Evolutionary conservation across 2,113 vertebrate genomes (phyloP).

Genomic region (Perca fluviatilis): DNA sequence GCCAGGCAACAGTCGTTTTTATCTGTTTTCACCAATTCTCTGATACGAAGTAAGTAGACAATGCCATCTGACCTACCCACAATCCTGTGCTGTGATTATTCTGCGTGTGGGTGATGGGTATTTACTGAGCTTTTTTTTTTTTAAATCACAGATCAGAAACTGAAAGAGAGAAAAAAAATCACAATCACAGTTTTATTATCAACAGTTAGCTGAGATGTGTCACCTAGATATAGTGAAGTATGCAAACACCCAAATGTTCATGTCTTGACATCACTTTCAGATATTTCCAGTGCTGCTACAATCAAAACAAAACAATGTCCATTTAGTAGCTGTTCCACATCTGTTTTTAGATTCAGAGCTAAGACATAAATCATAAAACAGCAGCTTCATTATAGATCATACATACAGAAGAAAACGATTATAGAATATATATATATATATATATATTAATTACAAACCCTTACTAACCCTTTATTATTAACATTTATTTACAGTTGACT

Average conservation of each 20-base stretch:
- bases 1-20: conserved; percentile 67
- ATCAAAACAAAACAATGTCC: neutral
- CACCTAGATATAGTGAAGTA: neutral
- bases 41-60: conserved; percentile 22
- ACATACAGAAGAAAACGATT: neutral
- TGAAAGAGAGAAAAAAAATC: conserved; percentile 1
- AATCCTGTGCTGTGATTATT: conserved; percentile 45
- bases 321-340: no score
- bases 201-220: neutral
- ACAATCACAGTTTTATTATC: neutral
- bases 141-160: conserved; percentile 21
- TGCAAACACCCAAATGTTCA: neutral
- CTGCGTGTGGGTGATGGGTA: conserved; percentile 30
- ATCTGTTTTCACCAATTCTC: conserved; percentile 46
- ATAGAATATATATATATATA: neutral
- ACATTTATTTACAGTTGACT: neutral
- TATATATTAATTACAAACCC: no score
- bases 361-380: neutral
- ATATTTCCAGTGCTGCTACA: neutral
- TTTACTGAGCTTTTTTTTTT: conserved; percentile 13
- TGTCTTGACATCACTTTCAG: neutral
- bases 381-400: neutral
- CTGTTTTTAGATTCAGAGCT: neutral
- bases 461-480: no score
- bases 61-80: conserved; percentile 52